phyloP scores from a whole-genome alignment of 2,888 invertebrate genomes.

The Teinopalpus imperialis region DNA sequence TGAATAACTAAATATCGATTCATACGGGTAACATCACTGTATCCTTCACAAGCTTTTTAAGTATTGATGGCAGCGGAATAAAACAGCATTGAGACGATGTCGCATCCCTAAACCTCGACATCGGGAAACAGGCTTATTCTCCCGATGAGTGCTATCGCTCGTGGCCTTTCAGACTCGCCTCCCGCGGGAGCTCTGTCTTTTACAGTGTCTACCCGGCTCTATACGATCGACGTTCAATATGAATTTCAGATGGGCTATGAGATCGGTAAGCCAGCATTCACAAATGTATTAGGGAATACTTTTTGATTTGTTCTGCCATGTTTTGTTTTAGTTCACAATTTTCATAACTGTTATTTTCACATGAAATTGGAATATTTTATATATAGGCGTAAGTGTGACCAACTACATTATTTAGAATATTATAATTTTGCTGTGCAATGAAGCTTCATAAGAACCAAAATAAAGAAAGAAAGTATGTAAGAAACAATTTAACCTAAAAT shows the following conservation, averaged over 20 bases:
- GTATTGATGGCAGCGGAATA: constrained; percentile 79
- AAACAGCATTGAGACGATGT: constrained; percentile 78
- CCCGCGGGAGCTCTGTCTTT: constrained; percentile 74
- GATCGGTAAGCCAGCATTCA: constrained; percentile 61
- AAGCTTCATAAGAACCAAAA: no score
- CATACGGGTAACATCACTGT: constrained; percentile 41
- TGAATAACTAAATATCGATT: no score
- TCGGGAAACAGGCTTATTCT: constrained; percentile 81
- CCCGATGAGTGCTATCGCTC: constrained; percentile 74
- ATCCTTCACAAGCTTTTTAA: constrained; percentile 71
- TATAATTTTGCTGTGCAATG: no score
- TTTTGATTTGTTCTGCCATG: constrained; percentile 46
- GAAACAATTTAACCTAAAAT: no score
- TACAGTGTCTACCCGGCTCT: constrained; percentile 72
- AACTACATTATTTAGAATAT: no score
- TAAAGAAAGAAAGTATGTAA: no score
- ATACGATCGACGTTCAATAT: constrained; percentile 74
- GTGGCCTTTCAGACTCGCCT: constrained; percentile 66
- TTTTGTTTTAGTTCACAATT: constrained; percentile 29
- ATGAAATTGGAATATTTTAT: no score
- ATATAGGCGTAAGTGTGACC: no score
- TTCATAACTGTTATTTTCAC: no score
- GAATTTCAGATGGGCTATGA: constrained; percentile 78
- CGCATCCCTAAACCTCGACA: constrained; percentile 74
- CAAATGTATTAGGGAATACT: constrained; percentile 64